Evolutionary conservation across 1,140 invertebrate genomes (phyloP).

Genomic region (Papilio polytes): DNA sequence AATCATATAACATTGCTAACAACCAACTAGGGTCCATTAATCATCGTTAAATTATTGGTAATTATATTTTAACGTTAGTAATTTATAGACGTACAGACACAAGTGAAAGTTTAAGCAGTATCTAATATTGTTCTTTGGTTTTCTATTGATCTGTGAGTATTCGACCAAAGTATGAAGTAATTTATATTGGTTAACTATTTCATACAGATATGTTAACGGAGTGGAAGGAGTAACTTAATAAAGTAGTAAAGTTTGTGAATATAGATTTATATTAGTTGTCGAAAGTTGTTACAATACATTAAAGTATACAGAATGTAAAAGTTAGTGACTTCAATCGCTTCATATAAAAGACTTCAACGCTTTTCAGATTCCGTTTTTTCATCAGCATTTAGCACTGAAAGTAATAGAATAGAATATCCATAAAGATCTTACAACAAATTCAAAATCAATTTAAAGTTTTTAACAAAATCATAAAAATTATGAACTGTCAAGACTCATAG

Average conservation of each 20-base stretch:
- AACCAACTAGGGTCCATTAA: slow-evolving; percentile 30
- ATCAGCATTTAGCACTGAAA: background rate
- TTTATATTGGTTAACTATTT: slow-evolving; percentile 10
- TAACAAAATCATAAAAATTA: too few species aligned
- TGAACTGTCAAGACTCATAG: background rate
- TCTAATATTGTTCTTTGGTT: slow-evolving; percentile 25
- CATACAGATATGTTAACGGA: background rate
- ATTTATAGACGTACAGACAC: slow-evolving; percentile 28
- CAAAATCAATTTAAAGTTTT: background rate
- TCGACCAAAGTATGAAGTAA: background rate
- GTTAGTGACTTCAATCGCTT: background rate
- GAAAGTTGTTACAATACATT: background rate
- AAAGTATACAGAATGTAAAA: background rate
- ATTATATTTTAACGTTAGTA: slow-evolving; percentile 38
- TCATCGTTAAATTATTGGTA: slow-evolving; percentile 40
- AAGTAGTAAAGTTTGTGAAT: background rate
- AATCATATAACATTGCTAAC: slow-evolving; percentile 33
- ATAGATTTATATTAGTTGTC: background rate
- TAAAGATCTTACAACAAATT: background rate
- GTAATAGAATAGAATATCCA: background rate
- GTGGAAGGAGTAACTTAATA: background rate
- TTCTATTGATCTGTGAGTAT: slow-evolving; percentile 15
- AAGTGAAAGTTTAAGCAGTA: slow-evolving; percentile 32
- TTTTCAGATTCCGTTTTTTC: background rate
- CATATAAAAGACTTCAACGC: slow-evolving; percentile 21